Evolutionary conservation across 2,113 vertebrate genomes (phyloP).

Genomic region (Otis tarda): DNA sequence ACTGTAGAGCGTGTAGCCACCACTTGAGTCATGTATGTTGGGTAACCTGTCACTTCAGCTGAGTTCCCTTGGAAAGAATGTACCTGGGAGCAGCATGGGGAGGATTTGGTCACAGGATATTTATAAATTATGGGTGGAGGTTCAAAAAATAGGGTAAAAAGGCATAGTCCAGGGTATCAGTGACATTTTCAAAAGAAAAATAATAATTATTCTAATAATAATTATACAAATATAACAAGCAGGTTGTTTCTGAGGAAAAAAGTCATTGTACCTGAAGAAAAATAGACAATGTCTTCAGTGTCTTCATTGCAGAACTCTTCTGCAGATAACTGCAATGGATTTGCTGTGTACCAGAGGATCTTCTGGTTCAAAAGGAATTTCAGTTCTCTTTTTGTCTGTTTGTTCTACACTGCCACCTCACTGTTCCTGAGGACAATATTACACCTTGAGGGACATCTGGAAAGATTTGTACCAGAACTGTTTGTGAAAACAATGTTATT

Average conservation of each 20-base stretch:
- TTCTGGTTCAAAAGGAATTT: not conserved
- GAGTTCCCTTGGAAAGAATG: not conserved
- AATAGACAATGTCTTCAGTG: not conserved
- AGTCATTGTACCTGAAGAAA: not conserved
- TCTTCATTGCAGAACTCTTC: not conserved
- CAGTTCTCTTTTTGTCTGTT: not conserved
- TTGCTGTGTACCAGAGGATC: not conserved
- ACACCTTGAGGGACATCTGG: not conserved
- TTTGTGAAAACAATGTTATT: not conserved
- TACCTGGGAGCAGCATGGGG: not conserved
- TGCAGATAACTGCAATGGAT: not conserved
- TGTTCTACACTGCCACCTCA: not conserved
- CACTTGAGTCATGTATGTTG: not conserved
- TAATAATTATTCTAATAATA: not conserved
- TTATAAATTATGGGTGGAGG: not conserved
- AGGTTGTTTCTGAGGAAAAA: not conserved
- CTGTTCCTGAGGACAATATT: not conserved
- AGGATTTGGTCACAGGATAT: not conserved
- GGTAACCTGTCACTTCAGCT: not conserved
- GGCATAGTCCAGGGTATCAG: not conserved
- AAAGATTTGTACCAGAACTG: not conserved
- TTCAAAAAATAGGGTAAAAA: not conserved
- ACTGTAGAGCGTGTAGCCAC: accelerated
- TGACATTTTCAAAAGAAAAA: not conserved
- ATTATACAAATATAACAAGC: not conserved